Conservation (phyloP, 1,140 invertebrate species). For the Pogonomyrmex californicus region DNA sequence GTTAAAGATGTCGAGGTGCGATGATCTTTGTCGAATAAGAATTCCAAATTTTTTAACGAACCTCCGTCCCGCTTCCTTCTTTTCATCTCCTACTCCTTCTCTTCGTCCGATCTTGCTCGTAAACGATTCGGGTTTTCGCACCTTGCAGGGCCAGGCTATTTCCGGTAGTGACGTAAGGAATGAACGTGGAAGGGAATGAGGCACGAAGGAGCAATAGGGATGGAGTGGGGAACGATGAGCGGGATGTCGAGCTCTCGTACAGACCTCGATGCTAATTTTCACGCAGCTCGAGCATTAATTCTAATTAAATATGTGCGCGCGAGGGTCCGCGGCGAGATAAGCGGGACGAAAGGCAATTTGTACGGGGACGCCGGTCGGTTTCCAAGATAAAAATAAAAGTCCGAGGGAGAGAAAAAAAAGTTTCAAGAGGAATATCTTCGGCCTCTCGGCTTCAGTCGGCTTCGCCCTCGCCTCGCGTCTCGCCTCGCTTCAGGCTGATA, state of each 20-base stretch:
- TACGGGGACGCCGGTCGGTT: conserved; percentile 75
- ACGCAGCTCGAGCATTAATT: conserved; percentile 77
- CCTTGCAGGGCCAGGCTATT: conserved; percentile 71
- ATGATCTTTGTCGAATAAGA: conserved; percentile 67
- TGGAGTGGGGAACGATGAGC: background rate
- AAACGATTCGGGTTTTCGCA: conserved; percentile 74
- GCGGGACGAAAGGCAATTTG: conserved; percentile 79
- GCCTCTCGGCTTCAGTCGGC: conserved; percentile 23
- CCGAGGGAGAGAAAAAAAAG: conserved; percentile 61
- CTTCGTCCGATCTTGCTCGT: conserved; percentile 19
- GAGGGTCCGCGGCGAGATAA: conserved; percentile 74
- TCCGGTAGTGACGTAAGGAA: conserved; percentile 76
- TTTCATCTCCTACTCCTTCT: background rate
- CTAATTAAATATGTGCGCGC: conserved; percentile 79
- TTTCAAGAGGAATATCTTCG: conserved; percentile 68
- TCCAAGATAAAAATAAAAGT: conserved; percentile 74
- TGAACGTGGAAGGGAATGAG: background rate
- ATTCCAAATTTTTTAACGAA: conserved; percentile 72
- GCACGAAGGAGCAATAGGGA: background rate
- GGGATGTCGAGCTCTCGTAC: conserved; percentile 32
- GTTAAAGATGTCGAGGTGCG: conserved; percentile 68
- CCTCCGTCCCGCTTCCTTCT: conserved; percentile 23
- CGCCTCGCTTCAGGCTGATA: conserved; percentile 58
- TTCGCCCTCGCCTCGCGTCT: conserved; percentile 12
- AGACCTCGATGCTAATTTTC: conserved; percentile 77